phyloP scores from a whole-genome alignment of 2,888 invertebrate species.

The Philereme transversata region DNA sequence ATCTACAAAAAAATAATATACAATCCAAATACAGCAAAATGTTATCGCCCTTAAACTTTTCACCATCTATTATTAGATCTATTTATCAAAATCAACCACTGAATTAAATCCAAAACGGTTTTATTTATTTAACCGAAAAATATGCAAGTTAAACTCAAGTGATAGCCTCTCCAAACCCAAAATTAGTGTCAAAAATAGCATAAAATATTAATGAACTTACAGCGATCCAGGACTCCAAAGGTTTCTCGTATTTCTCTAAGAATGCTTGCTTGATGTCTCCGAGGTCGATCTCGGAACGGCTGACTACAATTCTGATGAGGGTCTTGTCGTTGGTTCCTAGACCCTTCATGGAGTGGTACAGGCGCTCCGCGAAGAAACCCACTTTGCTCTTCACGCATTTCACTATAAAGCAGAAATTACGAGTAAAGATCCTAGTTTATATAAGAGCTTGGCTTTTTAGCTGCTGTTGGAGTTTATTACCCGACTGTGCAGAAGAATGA shows the following conservation, averaged over 20 bases:
- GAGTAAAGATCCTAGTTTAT: neutral
- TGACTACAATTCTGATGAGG: conserved; percentile 95
- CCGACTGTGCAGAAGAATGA: too few species aligned
- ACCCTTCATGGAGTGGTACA: conserved; percentile 96
- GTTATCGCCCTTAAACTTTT: neutral
- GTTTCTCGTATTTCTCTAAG: conserved; percentile 91
- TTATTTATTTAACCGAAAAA: neutral
- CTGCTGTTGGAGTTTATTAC: too few species aligned
- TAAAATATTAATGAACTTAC: conserved; percentile 83
- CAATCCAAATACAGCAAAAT: neutral
- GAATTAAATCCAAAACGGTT: too few species aligned
- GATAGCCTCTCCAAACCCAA: conserved; percentile 4
- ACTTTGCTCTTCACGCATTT: conserved; percentile 96
- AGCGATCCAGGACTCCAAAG: conserved; percentile 92
- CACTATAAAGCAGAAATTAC: conserved; percentile 76
- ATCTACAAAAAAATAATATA: neutral
- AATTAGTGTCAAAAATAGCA: neutral
- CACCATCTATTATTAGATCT: neutral
- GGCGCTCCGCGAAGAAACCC: conserved; percentile 95
- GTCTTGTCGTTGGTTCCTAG: conserved; percentile 95
- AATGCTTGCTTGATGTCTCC: conserved; percentile 97
- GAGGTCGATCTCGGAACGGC: conserved; percentile 95
- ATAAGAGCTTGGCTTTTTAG: too few species aligned
- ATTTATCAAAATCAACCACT: neutral
- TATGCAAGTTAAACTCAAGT: neutral